These are phyloP conservation scores for Drosophila nigricruria DNA, from an alignment of 2,888 invertebrate species.

Conservation along the genomic window DNA sequence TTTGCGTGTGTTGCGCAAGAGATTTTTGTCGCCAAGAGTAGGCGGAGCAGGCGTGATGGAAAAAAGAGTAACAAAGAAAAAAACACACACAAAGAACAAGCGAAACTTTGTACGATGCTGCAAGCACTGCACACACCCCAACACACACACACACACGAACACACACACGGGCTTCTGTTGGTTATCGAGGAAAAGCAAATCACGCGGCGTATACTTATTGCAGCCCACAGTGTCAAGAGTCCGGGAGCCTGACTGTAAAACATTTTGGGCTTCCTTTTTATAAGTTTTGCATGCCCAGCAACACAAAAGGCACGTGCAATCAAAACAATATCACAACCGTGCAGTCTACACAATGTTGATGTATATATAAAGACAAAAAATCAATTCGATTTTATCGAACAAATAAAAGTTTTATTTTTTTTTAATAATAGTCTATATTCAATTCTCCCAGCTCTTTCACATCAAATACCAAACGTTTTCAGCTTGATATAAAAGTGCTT, in stretches of 20 bases:
- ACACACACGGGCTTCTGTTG: constrained; percentile 15
- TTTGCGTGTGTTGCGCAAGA: constrained; percentile 65
- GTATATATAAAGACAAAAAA: background rate
- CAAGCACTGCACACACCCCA: constrained; percentile 46
- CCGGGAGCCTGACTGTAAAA: background rate
- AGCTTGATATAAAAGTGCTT: background rate
- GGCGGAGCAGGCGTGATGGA: constrained; percentile 21
- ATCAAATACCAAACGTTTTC: background rate
- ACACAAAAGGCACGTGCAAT: constrained; percentile 14
- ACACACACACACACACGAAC: constrained; percentile 17
- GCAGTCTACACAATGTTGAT: background rate
- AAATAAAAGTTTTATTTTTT: background rate
- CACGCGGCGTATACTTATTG: constrained; percentile 26
- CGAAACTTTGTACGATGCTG: constrained; percentile 48
- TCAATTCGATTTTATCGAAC: constrained; percentile 11
- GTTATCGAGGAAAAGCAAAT: constrained; percentile 18
- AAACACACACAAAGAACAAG: constrained; percentile 21
- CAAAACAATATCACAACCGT: constrained; percentile 1
- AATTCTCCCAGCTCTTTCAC: no score
- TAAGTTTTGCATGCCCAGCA: constrained; percentile 19
- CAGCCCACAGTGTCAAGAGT: constrained; percentile 11
- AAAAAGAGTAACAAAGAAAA: constrained; percentile 28
- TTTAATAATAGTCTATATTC: background rate
- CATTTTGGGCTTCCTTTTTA: constrained; percentile 8
- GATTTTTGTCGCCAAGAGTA: constrained; percentile 68